Evolutionary conservation across 2,888 invertebrate genomes (phyloP).

Genomic region (Lasioglossum calceatum): DNA sequence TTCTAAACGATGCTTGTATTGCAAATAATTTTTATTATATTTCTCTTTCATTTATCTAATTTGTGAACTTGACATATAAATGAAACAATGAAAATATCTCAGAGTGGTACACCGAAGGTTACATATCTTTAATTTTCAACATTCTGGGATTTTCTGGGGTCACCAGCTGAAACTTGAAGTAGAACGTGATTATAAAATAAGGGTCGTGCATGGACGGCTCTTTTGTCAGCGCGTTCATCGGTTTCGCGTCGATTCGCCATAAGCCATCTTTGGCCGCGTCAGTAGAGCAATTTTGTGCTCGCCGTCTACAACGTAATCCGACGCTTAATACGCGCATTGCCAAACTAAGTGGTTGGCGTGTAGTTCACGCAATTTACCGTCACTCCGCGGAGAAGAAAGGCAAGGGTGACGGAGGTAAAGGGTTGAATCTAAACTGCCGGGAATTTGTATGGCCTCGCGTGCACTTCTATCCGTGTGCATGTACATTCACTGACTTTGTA

Average conservation of each 20-base stretch:
- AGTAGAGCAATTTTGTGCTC: conserved; percentile 36
- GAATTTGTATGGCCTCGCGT: conserved; percentile 42
- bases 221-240: background rate
- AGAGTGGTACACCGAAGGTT: too few relatives aligned
- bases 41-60: too few relatives aligned
- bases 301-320: conserved; percentile 60
- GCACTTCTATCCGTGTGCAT: conserved; percentile 45
- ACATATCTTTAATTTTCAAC: background rate
- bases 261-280: background rate
- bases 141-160: background rate
- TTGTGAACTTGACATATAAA: background rate
- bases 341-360: conserved; percentile 57
- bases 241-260: conserved; percentile 18
- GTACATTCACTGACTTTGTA: conserved; percentile 49
- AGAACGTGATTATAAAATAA: background rate
- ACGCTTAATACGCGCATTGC: conserved; percentile 62
- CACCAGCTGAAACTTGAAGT: background rate
- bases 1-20: too few relatives aligned
- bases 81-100: background rate
- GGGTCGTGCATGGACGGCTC: background rate
- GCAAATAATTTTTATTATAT: too few relatives aligned
- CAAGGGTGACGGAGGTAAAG: conserved; percentile 36
- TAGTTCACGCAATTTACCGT: conserved; percentile 64
- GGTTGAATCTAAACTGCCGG: conserved; percentile 42
- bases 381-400: conserved; percentile 26